These are phyloP conservation scores for Manis javanica DNA, from an alignment of 2,797 vertebrate genomes.

Conservation along the genomic window DNA sequence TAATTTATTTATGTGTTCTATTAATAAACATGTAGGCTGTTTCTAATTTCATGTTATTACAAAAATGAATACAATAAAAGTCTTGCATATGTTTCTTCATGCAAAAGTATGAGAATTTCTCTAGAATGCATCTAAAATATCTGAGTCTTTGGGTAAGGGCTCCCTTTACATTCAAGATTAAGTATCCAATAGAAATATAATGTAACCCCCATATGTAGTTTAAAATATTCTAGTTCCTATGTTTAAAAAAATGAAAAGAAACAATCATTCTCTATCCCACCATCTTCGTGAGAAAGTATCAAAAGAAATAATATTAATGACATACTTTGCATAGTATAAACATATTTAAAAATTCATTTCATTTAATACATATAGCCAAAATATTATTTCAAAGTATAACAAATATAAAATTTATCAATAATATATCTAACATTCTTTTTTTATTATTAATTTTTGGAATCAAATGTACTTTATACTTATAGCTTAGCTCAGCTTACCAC, in stretches of 20 bases:
- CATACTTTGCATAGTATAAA: background rate
- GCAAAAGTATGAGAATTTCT: background rate
- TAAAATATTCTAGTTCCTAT: background rate
- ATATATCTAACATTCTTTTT: background rate
- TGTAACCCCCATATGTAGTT: background rate
- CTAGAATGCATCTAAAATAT: background rate
- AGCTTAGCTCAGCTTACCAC: background rate
- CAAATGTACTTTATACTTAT: background rate
- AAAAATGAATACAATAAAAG: background rate
- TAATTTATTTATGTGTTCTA: background rate
- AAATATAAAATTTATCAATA: background rate
- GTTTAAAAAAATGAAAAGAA: background rate
- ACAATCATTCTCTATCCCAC: background rate
- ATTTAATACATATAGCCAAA: background rate
- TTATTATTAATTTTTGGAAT: background rate
- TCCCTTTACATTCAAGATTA: background rate
- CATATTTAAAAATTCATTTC: background rate
- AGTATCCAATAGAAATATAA: background rate
- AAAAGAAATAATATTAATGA: background rate
- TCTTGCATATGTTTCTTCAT: background rate
- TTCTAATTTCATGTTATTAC: background rate
- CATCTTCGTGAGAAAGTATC: too few relatives aligned
- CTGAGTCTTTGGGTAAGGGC: background rate
- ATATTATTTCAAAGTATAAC: background rate
- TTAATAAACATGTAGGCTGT: background rate